These are phyloP conservation scores for Idaea biselata DNA, from an alignment of 2,888 invertebrate species.

Conservation along the genomic window DNA sequence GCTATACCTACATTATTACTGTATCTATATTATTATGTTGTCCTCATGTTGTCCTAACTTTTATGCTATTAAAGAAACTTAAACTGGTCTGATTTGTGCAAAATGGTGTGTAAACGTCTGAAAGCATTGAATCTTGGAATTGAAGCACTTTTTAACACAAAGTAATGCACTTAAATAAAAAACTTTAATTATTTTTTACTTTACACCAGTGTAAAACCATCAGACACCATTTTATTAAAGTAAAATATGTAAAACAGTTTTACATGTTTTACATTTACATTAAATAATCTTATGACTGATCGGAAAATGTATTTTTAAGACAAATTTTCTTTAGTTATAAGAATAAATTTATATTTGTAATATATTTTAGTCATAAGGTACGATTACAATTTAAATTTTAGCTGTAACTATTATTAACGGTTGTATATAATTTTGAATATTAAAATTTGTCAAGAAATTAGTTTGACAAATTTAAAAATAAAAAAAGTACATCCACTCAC, in stretches of 20 bases:
- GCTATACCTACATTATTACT: no score
- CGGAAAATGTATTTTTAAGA: not conserved
- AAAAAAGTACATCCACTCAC: no score
- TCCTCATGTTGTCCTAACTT: no score
- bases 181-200: not conserved
- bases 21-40: no score
- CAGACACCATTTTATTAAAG: not conserved
- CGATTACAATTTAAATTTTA: conserved; percentile 13
- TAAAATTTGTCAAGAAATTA: conserved; percentile 13
- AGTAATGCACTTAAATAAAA: not conserved
- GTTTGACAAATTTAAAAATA: not conserved
- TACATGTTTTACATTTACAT: not conserved
- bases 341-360: conserved; percentile 19
- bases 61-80: no score
- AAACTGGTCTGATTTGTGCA: no score
- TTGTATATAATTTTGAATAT: conserved; percentile 8
- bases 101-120: no score
- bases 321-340: not conserved
- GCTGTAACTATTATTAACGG: not conserved
- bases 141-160: no score
- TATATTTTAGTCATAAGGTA: conserved; percentile 24
- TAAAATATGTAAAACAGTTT: not conserved
- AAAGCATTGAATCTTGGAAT: no score
- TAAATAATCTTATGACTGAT: conserved; percentile 2
- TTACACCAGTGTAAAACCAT: not conserved